Percentiles rank a stretch among this genome's conserved stretches.
phyloP scores from a whole-genome alignment of 53 echinoderm and acorn worm genomes.

The Glandiceps talaboti region DNA sequence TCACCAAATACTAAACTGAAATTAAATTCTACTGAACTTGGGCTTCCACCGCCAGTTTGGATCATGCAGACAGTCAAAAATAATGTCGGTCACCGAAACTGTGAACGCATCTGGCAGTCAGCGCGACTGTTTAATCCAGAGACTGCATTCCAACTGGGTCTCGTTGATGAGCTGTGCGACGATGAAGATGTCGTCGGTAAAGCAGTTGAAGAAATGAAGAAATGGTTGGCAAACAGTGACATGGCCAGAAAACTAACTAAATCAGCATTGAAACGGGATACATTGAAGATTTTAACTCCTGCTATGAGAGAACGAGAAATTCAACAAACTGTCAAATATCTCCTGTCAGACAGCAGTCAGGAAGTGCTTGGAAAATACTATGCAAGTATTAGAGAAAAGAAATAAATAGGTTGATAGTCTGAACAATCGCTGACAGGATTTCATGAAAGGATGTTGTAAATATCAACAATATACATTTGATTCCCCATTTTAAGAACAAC shows the following conservation, averaged over 20 bases:
- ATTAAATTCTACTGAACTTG: conserved; percentile 5
- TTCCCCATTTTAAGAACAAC: too few relatives aligned
- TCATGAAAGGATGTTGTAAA: too few relatives aligned
- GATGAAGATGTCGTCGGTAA: conserved; percentile 1
- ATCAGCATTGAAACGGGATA: background rate
- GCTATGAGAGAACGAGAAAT: background rate
- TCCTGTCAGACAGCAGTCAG: background rate
- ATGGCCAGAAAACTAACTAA: background rate
- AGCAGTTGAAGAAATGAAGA: background rate
- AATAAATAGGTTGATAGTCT: too few relatives aligned
- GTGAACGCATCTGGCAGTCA: conserved; percentile 5
- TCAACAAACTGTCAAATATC: background rate
- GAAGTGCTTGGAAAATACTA: background rate
- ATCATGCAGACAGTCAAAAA: background rate
- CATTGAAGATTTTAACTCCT: background rate
- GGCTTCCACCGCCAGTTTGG: conserved; percentile 1
- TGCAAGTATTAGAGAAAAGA: background rate
- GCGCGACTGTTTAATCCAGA: background rate
- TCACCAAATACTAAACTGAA: conserved; percentile 11
- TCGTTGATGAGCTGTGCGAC: background rate
- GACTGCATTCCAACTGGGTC: background rate
- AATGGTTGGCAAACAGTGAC: conserved; percentile 5
- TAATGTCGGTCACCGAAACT: conserved; percentile 5
- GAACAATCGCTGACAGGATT: too few relatives aligned
- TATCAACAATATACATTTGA: too few relatives aligned